Evolutionary conservation across 2,797 vertebrate species (phyloP), one percentile per base, ranked within the genome.

Genomic region (Emydoidea blandingii): DNA sequence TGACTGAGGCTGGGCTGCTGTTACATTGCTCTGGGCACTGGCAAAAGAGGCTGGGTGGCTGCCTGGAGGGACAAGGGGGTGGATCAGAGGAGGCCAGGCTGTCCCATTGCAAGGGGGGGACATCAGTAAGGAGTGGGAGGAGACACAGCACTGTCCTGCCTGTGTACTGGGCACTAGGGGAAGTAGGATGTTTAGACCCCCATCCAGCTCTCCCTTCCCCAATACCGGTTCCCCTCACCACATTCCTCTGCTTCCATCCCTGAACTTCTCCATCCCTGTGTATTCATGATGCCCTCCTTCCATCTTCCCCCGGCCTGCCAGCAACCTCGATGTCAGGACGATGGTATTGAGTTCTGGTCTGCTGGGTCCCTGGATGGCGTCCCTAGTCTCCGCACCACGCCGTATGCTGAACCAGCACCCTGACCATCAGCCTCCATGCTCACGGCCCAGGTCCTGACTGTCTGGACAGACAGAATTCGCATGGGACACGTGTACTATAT

Each of bases 1-100:
- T 74, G 74, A n/a, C 19, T 8, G 5, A 82, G 50, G 9, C 34
- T 0, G 79, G 21, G 3, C 0, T 0, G 6, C 19, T 16, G 19
- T 59, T 56, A 5, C 29, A 3, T 1, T 0, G 6, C 74, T 19
- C 74, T 72, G 7, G 0, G 8, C 84, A 25, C 79, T 27, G 6
- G n/a, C 50, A 50, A 44, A 21, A 52, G 57, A 57, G 72, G 23
- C 37, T 79, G 56, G 34, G 44, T 72, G 50, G 52, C 2, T 19
- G 18, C 5, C 56, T 27, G 41, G 3, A 2, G 92, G 78, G 34
- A 53, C 15, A 47, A 52, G 21, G 72, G 31, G 5, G 41, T 14
- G 19, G 37, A 0, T 18, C 3, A 16, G 59, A 16, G 14, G 31
- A n/a, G 31, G 16, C 16, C 34, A 19, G 34, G 18, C 16, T 68